A percentile compares a stretch with the other conserved stretches of the same genome.
Conservation (phyloP, 1,140 invertebrate genomes). For the Cryptotermes secundus region DNA sequence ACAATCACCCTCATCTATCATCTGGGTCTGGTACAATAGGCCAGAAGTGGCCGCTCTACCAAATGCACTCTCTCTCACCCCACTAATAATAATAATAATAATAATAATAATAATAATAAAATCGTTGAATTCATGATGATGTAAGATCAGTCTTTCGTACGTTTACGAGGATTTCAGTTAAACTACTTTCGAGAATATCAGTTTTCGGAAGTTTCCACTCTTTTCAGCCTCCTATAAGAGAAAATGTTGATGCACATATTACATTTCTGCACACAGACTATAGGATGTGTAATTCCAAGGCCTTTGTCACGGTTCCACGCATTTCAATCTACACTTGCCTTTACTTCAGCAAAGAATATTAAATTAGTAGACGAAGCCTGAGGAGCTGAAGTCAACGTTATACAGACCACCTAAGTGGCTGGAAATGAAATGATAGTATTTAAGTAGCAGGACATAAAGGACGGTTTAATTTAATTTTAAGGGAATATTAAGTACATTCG, state of each 20-base stretch:
- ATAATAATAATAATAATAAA: too few relatives aligned
- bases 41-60: too few relatives aligned
- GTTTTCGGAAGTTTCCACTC: too few relatives aligned
- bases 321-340: neutral
- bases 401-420: neutral
- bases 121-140: too few relatives aligned
- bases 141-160: too few relatives aligned
- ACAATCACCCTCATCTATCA: too few relatives aligned
- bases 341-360: neutral
- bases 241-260: neutral
- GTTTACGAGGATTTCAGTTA: too few relatives aligned
- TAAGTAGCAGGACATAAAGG: neutral
- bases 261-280: neutral
- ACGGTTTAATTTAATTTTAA: neutral
- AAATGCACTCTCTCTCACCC: too few relatives aligned
- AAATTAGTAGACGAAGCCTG: neutral
- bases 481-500: neutral
- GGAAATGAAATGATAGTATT: neutral
- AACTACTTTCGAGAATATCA: too few relatives aligned
- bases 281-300: neutral
- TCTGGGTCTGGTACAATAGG: too few relatives aligned
- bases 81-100: too few relatives aligned
- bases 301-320: neutral
- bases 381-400: neutral
- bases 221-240: too few relatives aligned